Evolutionary conservation across 2,888 invertebrate species (phyloP).

Genomic region (Nephrotoma guestfalica): DNA sequence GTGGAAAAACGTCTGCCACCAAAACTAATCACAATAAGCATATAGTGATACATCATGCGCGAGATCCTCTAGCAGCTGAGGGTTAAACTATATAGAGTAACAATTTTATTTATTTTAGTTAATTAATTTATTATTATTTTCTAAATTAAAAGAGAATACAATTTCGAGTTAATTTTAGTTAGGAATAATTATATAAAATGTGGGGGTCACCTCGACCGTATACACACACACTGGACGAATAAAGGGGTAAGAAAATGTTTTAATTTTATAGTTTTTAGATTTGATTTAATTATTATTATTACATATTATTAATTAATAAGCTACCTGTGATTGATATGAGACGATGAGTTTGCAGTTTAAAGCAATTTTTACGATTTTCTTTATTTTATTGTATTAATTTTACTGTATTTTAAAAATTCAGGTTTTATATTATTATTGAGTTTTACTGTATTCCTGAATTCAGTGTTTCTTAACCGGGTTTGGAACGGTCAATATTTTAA

Average conservation of each 20-base stretch:
- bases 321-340: neutral
- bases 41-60: constrained; percentile 75
- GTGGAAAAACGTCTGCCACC: constrained; percentile 77
- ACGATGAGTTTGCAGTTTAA: neutral
- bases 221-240: neutral
- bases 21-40: constrained; percentile 87
- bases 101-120: neutral
- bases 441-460: neutral
- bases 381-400: neutral
- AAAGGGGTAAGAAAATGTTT: neutral
- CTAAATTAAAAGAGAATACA: neutral
- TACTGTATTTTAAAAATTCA: neutral
- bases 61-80: constrained; percentile 77
- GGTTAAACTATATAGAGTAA: constrained; percentile 12
- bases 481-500: neutral
- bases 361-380: neutral
- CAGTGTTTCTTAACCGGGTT: neutral
- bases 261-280: neutral
- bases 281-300: neutral
- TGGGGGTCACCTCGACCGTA: neutral
- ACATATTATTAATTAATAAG: neutral
- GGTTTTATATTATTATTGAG: neutral
- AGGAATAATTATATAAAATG: neutral
- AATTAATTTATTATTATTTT: neutral
- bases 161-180: neutral